Evolutionary conservation across 2,113 vertebrate species (phyloP), one percentile per base, ranked within the genome.

Genomic region (Eublepharis macularius): DNA sequence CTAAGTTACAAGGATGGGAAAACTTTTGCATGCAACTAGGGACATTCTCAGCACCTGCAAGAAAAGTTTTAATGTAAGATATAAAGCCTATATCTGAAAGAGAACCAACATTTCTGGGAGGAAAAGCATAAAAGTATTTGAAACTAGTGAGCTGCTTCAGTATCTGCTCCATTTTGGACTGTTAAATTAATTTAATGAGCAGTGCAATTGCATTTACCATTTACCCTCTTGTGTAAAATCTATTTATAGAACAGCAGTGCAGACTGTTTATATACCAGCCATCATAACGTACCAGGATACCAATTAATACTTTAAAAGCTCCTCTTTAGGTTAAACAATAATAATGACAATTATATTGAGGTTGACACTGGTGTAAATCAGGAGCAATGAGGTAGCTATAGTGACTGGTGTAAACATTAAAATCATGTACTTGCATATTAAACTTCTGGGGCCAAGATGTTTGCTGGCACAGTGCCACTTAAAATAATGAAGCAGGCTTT

Each of bases 21-120:
- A 6, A 16, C 2, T n/a, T 51, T 17, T 49, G 29, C 7, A 2
- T 49, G 29, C 45, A 34, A 19, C 45, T 34, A 3, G 32, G 92
- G 96, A 96, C 93, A 94, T 93, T 26, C 95, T 93, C 92, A 96
- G 96, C 80, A 93, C 94, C 96, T 97, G 43, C 94, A 94, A 97
- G 89, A 94, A 95, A 69, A 96, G 89, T 60, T 92, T 97, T 85
- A 96, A 87, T 2, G 93, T 97, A 93, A 97, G 96, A 91, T 96
- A 97, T 9, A 97, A 88, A 75, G 94, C 93, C 93, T 95, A 95
- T 95, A 96, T 94, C 93, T 97, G 95, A 74, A 97, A 83, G 69
- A 96, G 91, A 11, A 96, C 96, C 91, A 97, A 76, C 60, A 63
- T 63, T 63, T 63, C 96, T 96, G 92, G 13, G 86, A 86, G 88